Conservation (phyloP, 1,140 invertebrate species). For the Streblospio benedicti region DNA sequence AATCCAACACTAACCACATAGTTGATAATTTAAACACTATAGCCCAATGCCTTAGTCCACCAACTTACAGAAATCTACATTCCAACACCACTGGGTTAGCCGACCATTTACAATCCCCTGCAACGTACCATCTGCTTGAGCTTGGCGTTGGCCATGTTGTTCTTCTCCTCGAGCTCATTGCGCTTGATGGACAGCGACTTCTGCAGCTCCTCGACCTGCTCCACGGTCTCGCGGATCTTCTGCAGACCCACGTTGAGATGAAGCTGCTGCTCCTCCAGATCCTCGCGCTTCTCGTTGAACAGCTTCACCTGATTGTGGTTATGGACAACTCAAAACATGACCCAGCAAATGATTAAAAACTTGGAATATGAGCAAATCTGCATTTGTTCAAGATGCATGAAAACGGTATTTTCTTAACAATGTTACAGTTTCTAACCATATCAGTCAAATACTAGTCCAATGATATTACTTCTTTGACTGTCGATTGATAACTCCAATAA, state of each 20-base stretch:
- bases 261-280: conserved; percentile 95
- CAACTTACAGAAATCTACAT: not conserved
- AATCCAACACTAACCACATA: not conserved
- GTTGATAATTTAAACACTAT: not conserved
- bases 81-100: not conserved
- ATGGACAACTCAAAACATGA: conserved; percentile 3
- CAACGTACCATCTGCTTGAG: conserved; percentile 81
- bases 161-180: conserved; percentile 93
- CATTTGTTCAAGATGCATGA: too few relatives aligned
- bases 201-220: conserved; percentile 99
- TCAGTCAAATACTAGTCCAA: too few relatives aligned
- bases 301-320: conserved; percentile 61
- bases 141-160: conserved; percentile 96
- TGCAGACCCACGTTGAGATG: conserved; percentile 97
- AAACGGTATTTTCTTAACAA: too few relatives aligned
- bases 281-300: conserved; percentile 93
- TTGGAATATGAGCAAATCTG: too few relatives aligned
- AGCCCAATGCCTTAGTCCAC: not conserved
- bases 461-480: too few relatives aligned
- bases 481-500: too few relatives aligned
- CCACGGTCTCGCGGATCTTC: conserved; percentile 98
- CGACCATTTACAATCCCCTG: too few relatives aligned
- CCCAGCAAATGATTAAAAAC: not conserved
- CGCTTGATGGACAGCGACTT: conserved; percentile 91
- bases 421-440: too few relatives aligned